Conservation (phyloP, 2,888 invertebrate species). For the Rotaria magnacalcarata region DNA sequence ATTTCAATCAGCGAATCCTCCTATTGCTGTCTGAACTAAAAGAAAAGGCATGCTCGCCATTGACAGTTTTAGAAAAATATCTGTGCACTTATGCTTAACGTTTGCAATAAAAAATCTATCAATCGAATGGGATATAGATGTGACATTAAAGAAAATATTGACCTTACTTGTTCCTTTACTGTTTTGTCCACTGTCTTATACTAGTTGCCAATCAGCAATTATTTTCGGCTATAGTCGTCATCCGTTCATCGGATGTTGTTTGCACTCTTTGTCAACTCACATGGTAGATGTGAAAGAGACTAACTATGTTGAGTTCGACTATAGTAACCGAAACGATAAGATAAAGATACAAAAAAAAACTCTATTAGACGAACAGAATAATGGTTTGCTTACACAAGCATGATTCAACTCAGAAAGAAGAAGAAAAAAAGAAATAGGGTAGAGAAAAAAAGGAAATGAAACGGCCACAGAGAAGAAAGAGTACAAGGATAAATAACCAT, state of each 20-base stretch:
- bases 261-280: background rate
- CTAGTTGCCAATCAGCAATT: background rate
- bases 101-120: too few species aligned
- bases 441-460: too few species aligned
- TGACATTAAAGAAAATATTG: background rate
- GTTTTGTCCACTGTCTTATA: background rate
- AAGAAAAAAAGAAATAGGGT: too few species aligned
- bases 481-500: too few species aligned
- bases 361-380: background rate
- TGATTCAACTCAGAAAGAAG: background rate
- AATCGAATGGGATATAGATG: too few species aligned
- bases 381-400: background rate
- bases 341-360: background rate
- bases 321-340: background rate
- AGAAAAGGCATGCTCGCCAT: too few species aligned
- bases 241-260: background rate
- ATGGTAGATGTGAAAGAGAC: background rate
- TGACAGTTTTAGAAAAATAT: too few species aligned
- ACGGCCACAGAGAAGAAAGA: background rate
- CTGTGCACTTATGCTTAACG: too few species aligned
- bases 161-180: background rate
- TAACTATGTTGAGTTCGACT: background rate
- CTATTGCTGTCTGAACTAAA: too few species aligned
- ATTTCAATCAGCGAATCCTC: too few species aligned
- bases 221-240: background rate